These are phyloP conservation scores for Cephus cinctus DNA, from an alignment of 1,140 invertebrate genomes.

Conservation along the genomic window DNA sequence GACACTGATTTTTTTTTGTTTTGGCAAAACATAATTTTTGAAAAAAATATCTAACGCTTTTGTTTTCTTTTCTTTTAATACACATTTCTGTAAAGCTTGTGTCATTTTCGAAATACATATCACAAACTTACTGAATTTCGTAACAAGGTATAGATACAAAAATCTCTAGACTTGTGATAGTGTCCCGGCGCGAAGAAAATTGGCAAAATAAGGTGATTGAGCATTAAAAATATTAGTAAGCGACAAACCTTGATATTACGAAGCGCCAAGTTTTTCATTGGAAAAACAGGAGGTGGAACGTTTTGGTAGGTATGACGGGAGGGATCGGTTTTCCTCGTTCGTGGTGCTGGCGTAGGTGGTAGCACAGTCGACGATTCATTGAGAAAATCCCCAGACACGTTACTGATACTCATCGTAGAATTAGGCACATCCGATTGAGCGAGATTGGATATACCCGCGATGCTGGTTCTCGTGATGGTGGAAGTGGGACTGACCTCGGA, in stretches of 20 bases:
- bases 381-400: background rate
- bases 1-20: too few species aligned
- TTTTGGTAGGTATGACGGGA: conserved; percentile 59
- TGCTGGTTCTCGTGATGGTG: conserved; percentile 8
- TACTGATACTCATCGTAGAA: background rate
- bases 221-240: conserved; percentile 34
- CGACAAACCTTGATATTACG: conserved; percentile 44
- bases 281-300: conserved; percentile 54
- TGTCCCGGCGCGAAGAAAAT: too few species aligned
- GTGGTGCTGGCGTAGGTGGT: conserved; percentile 51
- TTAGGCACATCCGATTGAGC: conserved; percentile 10
- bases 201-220: too few species aligned
- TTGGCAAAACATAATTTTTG: too few species aligned
- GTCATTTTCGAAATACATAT: too few species aligned
- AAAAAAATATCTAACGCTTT: too few species aligned
- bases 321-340: conserved; percentile 44
- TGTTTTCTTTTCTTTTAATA: too few species aligned
- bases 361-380: conserved; percentile 11
- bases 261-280: conserved; percentile 31
- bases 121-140: too few species aligned
- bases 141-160: too few species aligned
- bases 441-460: conserved; percentile 13
- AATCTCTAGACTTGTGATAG: too few species aligned
- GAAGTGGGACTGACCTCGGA: conserved; percentile 23
- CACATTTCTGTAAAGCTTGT: too few species aligned